Conservation (phyloP, 2,113 vertebrate genomes). For the Numenius arquata region DNA sequence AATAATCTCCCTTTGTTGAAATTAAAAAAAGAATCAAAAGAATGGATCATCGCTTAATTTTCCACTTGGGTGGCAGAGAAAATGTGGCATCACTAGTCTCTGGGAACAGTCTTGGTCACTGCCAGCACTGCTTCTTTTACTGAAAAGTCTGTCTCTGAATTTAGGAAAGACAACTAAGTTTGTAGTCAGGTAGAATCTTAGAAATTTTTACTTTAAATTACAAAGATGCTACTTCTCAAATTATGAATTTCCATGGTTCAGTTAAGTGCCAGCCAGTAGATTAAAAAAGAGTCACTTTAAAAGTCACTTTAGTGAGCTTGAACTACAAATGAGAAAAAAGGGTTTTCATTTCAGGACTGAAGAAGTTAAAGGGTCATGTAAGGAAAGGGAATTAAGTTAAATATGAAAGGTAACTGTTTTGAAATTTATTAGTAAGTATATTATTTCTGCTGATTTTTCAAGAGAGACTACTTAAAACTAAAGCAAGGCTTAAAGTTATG, state of each 20-base stretch:
- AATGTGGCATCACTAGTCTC: background rate
- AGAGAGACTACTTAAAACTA: background rate
- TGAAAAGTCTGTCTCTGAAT: background rate
- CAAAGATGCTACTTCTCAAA: background rate
- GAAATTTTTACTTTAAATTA: background rate
- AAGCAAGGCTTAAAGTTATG: background rate
- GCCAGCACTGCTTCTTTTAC: background rate
- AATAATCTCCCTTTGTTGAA: background rate
- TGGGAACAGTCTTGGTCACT: background rate
- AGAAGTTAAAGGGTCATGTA: background rate
- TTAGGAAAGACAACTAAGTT: background rate
- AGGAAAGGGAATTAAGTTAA: background rate
- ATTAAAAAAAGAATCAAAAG: background rate
- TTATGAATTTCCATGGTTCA: background rate
- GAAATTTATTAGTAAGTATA: background rate
- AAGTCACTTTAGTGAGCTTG: background rate
- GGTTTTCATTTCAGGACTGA: background rate
- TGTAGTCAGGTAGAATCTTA: background rate
- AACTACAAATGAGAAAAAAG: background rate
- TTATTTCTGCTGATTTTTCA: background rate
- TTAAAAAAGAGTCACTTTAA: background rate
- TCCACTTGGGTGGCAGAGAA: background rate
- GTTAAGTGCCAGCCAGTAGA: background rate
- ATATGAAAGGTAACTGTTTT: background rate
- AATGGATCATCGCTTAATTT: background rate